Base-by-base conservation (phyloP, 2,888 invertebrate species). In the Protula sp. region DNA sequence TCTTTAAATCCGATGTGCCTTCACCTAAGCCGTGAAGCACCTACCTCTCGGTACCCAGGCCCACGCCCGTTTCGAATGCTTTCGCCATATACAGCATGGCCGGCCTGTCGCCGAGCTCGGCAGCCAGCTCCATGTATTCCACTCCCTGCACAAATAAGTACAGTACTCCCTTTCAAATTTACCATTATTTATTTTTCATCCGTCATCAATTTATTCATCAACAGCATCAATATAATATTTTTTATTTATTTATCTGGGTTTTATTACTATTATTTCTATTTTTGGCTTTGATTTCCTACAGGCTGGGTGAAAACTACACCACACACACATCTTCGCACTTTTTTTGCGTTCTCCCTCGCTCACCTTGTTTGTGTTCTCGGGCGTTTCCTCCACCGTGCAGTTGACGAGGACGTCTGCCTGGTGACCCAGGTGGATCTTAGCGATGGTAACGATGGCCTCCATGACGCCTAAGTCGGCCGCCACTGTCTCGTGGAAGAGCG, bases 41-140 rank as follows among this genome's bases (percentile, higher is more conserved):
- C n/a, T n/a, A n/a, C n/a, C n/a, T n/a, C n/a, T n/a, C n/a, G n/a
- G n/a, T n/a, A n/a, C n/a, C n/a, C n/a, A n/a, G n/a, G 9, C 38
- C 38, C 9, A 19, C 9, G 19, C 84, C 85, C 31, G 80, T 80
- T 65, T 85, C 83, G 71, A 80, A 84, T 24, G 83, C 82, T 64
- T 81, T 80, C 3, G 84, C 85, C 65, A 85, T 71, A 70, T 79
- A 81, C 3, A 85, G 71, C 81, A 85, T 84, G 2, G 84, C 80
- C 29, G 78, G 74, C 47, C 84, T 72, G 68, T 85, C 84, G 2
- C 84, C 84, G 60, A 81, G 79, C 28, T 82, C 78, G 14, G 84
- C 85, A 9, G 85, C 84, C 62, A 74, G 72, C 52, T 75, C 66
- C 83, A 83, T 82, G 64, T 79, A 77, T 60, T 81, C 78, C 54